Base-by-base conservation (phyloP, 2,888 invertebrate genomes). In the Chloroclystis v-ata region DNA sequence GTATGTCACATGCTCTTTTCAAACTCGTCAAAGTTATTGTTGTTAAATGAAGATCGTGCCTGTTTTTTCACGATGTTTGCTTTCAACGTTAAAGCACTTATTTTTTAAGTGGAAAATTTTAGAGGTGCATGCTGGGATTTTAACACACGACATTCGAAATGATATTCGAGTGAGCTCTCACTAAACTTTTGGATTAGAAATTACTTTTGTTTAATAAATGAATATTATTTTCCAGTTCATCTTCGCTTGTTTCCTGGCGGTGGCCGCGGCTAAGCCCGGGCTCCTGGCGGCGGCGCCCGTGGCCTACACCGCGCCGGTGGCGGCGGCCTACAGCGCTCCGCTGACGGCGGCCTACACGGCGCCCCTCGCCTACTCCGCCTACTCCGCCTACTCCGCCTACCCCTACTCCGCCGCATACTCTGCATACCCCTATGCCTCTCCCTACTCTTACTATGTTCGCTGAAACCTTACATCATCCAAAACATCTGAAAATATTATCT, bases 241-340 rank as follows among this genome's bases (percentile, higher is more conserved):
- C 51, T 70, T 87, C 65, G 67, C 72, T 56, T 69, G 78, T 47
- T 63, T 87, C 28, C 44, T 85, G 57, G 78, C 79, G 43, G 56
- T 81, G 16, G 82, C 69, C 43, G 75, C 76, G 9, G 87, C 85
- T 35, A 85, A 87, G 56, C 87, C 88, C 75, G 80, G 50, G 7
- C 10, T 57, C 53, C 58, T 55, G 9, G 55, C 52, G 20, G 46
- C 57, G 9, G 67, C 65, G 28, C 74, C 67, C 0, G 60, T 63
- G 35, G 67, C 67, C 51, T 60, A 61, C 57, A 57, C 67, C 4
- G 58, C 69, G 29, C 57, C 65, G 1, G 49, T 55, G 4, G 67
- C 65, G 4, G 48, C 66, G 1, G 67, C 67, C 14, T 72, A 72
- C 62, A 52, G 63, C 20, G 62, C 72, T 8, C 63, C 66, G 0